These are phyloP conservation scores for Lasiurus cinereus DNA, from an alignment of 2,113 vertebrate species.

Conservation along the genomic window DNA sequence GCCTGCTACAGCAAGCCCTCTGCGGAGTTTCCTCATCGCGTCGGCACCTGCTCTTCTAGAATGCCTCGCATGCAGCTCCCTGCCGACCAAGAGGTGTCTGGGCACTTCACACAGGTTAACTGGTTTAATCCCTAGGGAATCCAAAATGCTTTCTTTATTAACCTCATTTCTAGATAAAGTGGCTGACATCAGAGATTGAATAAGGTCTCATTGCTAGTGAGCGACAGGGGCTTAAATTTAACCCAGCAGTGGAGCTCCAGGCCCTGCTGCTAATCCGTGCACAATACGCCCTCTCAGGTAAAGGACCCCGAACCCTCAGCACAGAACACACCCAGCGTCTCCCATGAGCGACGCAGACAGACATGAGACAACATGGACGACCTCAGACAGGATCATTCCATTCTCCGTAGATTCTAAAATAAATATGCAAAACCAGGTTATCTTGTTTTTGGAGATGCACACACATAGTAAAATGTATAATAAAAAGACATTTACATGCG, in stretches of 20 bases:
- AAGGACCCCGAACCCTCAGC: not conserved
- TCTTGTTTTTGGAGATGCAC: not conserved
- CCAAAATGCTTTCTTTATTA: not conserved
- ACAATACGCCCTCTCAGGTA: not conserved
- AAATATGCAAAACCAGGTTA: not conserved
- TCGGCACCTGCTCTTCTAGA: not conserved
- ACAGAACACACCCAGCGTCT: not conserved
- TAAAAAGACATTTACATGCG: not conserved
- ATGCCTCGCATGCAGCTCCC: rapidly evolving
- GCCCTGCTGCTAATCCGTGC: not conserved
- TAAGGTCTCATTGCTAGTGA: not conserved
- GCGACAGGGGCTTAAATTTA: not conserved
- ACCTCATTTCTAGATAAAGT: not conserved
- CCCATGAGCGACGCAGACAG: not conserved
- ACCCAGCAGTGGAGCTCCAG: not conserved
- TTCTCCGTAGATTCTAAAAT: not conserved
- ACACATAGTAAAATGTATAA: not conserved
- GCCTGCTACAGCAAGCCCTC: not conserved
- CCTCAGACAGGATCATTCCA: not conserved
- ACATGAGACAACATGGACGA: not conserved
- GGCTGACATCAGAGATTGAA: not conserved
- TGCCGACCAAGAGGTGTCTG: not conserved
- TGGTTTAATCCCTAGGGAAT: not conserved
- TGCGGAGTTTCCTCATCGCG: not conserved
- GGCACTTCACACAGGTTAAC: not conserved